Base-by-base conservation (phyloP, 2,888 invertebrate genomes). In the Aspidiotus destructor region DNA sequence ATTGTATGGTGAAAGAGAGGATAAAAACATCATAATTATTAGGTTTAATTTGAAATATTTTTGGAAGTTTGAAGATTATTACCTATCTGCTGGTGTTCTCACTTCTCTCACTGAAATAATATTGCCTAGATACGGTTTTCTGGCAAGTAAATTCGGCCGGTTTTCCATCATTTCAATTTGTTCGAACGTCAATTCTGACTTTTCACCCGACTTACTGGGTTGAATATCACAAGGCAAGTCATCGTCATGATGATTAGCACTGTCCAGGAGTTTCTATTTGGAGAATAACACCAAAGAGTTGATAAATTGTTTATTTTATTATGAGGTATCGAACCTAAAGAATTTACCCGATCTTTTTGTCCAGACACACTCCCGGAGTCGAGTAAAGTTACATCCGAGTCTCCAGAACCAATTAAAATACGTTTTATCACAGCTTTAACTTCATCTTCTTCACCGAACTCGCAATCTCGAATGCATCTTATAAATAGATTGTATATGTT, bases 401-500 rank as follows among this genome's bases (percentile, higher is more conserved):
- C 28, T 28, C 28, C 28, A 28, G 28, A 28, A 28, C 28, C 28
- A 28, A 28, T 28, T 28, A 28, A 28, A 28, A 28, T 28, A 48
- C 48, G 48, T n/a, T 13, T 11, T 13, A 48, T n/a, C n/a, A 58
- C 17, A 28, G 17, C 58, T 58, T 58, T 8, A 1, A 58, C 82
- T 52, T 82, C 80, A 61, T 81, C 79, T 61, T 82, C 76, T 74
- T 84, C 82, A 0, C 92, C 92, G 70, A 93, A 79, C 63, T 85
- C 84, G 77, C 93, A 93, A 73, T 94, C 92, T 72, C 88, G 83
- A 0, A 87, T 84, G 76, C 86, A 85, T 74, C 88, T 82, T 1
- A 96, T 76, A 76, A 97, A 80, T 41, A 92, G 81, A 80, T 93
- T 92, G 75, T 88, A 96, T 1, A 86, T 84, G 74, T 81, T 86